Evolutionary conservation across 2,113 vertebrate genomes (phyloP), one percentile per base, ranked within the genome.

Genomic region (Cathartes aura): DNA sequence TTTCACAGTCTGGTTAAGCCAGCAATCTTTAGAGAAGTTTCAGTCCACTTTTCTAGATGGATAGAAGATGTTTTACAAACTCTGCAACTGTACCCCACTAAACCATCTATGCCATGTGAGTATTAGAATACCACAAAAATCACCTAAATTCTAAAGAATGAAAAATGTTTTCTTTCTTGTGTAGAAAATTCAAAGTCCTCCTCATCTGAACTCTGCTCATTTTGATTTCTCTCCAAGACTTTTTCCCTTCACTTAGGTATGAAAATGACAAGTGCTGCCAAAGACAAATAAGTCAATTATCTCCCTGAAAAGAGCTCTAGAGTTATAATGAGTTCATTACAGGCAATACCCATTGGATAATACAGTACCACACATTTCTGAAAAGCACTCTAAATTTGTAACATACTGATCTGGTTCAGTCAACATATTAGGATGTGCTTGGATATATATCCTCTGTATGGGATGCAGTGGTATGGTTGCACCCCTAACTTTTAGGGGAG

Each of bases 201-300:
- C 34, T 82, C 48, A 74, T 56, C 20, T 67, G 9, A 84, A 74
- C 9, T 21, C 2, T 36, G 7, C 8, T 56, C 17, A n/a, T 27
- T 90, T 78, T 78, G 42, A 66, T 22, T 84, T 26, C 36, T 45
- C 9, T 68, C 26, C 24, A 43, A 63, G 58, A 56, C 2, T 13
- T 85, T 11, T 17, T 4, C 5, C 29, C 6, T 45, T 73, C 14
- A 56, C 11, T 76, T 47, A 45, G 17, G 10, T 48, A 50, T 27
- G 11, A 88, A 93, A 93, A 85, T 32, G 4, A n/a, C 34, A 70
- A 83, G 21, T 32, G 9, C 13, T 89, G 29, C 17, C 50, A 52
- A 66, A 83, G 40, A 55, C 1, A 0, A 73, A 0, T 11, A 66
- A 84, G 15, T 16, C 26, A 30, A 6, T 6, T 45, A 30, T 42